Evolutionary conservation across 1,140 invertebrate species (phyloP), one percentile per base, ranked within the genome.

Genomic region (Fopius arisanus): DNA sequence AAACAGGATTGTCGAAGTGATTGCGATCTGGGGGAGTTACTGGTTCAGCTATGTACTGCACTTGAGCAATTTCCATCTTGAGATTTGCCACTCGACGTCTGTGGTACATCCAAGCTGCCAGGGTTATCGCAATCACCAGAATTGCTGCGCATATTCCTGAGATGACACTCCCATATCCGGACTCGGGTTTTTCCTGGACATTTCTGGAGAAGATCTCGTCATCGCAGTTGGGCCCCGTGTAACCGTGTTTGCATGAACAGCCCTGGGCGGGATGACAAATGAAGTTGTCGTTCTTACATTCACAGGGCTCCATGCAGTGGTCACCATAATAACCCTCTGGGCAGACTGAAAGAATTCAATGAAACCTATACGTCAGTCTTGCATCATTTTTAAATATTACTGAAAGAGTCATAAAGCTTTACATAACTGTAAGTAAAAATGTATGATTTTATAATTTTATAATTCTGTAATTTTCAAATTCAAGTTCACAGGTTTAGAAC

Each of bases 1-100:
- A 97, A 1, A 96, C 95, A 0, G 96, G 96, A 90, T 97, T 97
- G 84, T 97, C 96, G 86, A 97, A 97, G 86, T 97, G 96, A 83
- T 95, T 94, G 77, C 92, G 92, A 83, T 96, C 95, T 76, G 92
- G 90, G 77, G 92, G 90, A 40, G 86, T 88, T 54, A 88, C 86
- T 0, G 94, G 93, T 80, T 96, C 93, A 4, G 86, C 93, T n/a
- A 92, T 94, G 82, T 97, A 97, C 78, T 96, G 94, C 1, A 97
- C 95, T 85, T 96, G 94, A 21, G 92, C 93, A 66, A 96, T 93
- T 87, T 96, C 95, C 10, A 92, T 91, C 84, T 97, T 97, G 1
- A 97, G 88, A 86, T 93, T 93, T 23, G 91, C 90, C 6, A 96
- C 92, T 70, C 94, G 88, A 73, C 92, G 89, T 65, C 92, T 90